A percentile compares a stretch with the other conserved stretches of the same genome.
These are phyloP conservation scores for Drosophila mauritiana DNA, from an alignment of 1,140 invertebrate species.

Conservation along the genomic window DNA sequence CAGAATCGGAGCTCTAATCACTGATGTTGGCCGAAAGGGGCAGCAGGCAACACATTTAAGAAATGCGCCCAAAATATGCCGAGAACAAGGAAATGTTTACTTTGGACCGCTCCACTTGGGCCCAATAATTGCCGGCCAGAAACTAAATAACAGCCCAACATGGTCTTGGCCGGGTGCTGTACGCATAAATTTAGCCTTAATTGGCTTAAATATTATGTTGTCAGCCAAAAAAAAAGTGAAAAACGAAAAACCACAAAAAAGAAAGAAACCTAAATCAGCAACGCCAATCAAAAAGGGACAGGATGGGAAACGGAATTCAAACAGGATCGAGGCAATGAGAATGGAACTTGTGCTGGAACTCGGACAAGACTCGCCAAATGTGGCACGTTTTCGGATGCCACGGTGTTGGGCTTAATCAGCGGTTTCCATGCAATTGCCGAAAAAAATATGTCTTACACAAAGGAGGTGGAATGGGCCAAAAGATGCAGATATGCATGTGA, in stretches of 20 bases:
- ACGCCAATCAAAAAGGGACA: conserved; percentile 77
- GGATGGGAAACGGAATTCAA: conserved; percentile 50
- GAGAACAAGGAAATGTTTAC: conserved; percentile 80
- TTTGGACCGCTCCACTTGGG: conserved; percentile 59
- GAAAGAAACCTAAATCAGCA: conserved; percentile 63
- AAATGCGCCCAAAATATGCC: conserved; percentile 75
- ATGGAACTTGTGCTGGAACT: conserved; percentile 15
- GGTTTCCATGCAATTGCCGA: conserved; percentile 71
- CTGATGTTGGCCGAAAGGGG: conserved; percentile 36
- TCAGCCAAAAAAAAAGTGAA: conserved; percentile 56
- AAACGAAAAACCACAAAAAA: not conserved
- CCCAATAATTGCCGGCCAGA: conserved; percentile 66
- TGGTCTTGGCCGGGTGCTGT: conserved; percentile 65
- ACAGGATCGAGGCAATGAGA: conserved; percentile 20
- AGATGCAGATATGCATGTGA: conserved; percentile 65
- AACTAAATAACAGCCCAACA: conserved; percentile 28
- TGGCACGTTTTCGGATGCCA: conserved; percentile 73
- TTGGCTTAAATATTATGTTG: conserved; percentile 82
- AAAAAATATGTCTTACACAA: conserved; percentile 51
- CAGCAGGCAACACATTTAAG: conserved; percentile 54
- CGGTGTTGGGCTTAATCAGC: conserved; percentile 79
- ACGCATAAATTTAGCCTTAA: conserved; percentile 82
- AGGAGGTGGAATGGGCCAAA: conserved; percentile 17
- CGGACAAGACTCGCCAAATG: conserved; percentile 61
- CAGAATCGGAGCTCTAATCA: conserved; percentile 18